Conservation (phyloP, 2,797 vertebrate species). For the Antrozous pallidus region DNA sequence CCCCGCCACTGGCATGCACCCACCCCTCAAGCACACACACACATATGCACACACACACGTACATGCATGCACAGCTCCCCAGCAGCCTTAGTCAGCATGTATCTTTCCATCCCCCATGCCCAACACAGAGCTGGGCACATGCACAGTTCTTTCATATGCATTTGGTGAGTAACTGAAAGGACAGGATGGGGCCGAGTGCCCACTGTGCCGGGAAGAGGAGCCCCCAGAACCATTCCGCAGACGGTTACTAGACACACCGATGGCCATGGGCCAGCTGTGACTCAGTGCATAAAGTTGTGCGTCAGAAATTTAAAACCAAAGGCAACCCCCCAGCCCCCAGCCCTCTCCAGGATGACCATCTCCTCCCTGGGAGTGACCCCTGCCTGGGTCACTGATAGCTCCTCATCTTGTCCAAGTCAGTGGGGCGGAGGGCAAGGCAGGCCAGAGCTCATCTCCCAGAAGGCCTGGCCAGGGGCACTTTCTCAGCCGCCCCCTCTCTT, state of each 20-base stretch:
- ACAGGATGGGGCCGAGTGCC: neutral
- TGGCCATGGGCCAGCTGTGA: rapidly evolving
- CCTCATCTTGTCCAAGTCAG: neutral
- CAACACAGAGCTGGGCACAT: rapidly evolving
- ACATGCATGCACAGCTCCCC: neutral
- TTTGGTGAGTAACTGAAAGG: neutral
- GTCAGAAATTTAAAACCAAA: neutral
- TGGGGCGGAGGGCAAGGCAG: neutral
- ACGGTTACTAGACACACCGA: rapidly evolving
- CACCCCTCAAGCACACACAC: rapidly evolving
- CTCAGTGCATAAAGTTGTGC: rapidly evolving
- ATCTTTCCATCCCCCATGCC: rapidly evolving
- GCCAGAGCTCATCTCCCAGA: neutral
- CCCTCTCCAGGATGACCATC: neutral
- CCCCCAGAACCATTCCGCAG: rapidly evolving
- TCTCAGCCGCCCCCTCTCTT: neutral
- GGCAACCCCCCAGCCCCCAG: rapidly evolving
- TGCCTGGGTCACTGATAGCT: neutral
- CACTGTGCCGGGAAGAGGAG: rapidly evolving
- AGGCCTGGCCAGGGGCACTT: neutral
- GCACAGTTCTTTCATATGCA: rapidly evolving
- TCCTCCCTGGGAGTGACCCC: neutral
- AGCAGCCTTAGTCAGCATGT: rapidly evolving
- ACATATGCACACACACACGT: too few relatives aligned
- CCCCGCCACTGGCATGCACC: rapidly evolving